A percentile compares a stretch with the other conserved stretches of the same genome.
phyloP scores from a whole-genome alignment of 2,797 vertebrate genomes.

The Anguilla obscura region DNA sequence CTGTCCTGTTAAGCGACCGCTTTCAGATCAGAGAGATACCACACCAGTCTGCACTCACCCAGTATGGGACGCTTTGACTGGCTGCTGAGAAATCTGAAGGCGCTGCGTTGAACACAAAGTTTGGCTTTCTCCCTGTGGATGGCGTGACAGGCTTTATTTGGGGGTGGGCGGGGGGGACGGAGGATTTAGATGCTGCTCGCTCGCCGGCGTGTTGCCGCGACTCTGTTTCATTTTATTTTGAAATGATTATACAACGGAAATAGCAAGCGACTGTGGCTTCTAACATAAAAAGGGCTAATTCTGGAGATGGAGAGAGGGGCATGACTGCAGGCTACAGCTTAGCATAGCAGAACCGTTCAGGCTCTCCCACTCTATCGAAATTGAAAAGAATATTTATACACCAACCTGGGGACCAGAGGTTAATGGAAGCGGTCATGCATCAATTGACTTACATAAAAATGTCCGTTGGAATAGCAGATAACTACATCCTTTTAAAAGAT shows the following conservation, averaged over 20 bases:
- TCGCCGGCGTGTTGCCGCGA: not conserved
- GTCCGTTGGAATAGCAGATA: conserved; percentile 57
- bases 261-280: conserved; percentile 27
- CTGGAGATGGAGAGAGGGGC: conserved; percentile 40
- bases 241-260: conserved; percentile 10
- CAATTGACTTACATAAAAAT: conserved; percentile 66
- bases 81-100: conserved; percentile 13
- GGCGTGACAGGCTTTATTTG: not conserved
- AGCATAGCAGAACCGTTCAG: conserved; percentile 53
- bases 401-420: conserved; percentile 63
- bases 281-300: conserved; percentile 51
- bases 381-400: conserved; percentile 71
- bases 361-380: conserved; percentile 62
- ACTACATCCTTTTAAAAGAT: conserved; percentile 59
- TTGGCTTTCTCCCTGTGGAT: not conserved
- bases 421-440: conserved; percentile 70
- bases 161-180: not conserved
- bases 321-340: conserved; percentile 42
- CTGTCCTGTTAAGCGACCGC: conserved; percentile 39
- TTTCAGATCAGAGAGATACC: too few species aligned
- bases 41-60: not conserved
- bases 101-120: not conserved
- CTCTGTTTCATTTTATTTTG: not conserved
- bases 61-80: not conserved
- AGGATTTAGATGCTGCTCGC: not conserved